Evolutionary conservation across 2,888 invertebrate species (phyloP).

Genomic region (Ophion ventricosus): DNA sequence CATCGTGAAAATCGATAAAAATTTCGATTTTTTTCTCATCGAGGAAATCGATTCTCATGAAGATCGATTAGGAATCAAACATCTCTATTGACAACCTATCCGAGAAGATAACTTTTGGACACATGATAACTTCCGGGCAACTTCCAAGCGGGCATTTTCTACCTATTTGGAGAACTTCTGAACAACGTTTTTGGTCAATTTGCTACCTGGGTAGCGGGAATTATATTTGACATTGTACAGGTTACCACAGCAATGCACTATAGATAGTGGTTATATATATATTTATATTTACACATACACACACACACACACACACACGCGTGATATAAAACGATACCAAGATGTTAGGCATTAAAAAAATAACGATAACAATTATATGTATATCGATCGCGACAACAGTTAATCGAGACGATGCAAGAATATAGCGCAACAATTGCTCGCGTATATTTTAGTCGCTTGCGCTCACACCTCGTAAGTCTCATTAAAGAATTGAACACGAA

Average conservation of each 20-base stretch:
- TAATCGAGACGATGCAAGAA: constrained; percentile 25
- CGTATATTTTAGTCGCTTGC: constrained; percentile 68
- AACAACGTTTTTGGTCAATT: no score
- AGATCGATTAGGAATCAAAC: no score
- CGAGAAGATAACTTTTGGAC: no score
- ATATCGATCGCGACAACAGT: constrained; percentile 26
- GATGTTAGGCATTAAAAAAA: constrained; percentile 57
- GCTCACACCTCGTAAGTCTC: constrained; percentile 56
- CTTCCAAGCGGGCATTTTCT: no score
- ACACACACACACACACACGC: not conserved
- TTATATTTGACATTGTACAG: constrained; percentile 83
- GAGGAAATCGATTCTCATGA: no score
- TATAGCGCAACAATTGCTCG: constrained; percentile 59
- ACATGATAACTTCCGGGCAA: no score
- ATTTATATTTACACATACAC: not conserved
- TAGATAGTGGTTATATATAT: constrained; percentile 75
- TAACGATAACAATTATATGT: constrained; percentile 14
- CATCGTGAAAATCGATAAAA: no score
- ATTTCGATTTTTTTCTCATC: no score
- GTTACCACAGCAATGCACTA: constrained; percentile 74
- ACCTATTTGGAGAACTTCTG: no score
- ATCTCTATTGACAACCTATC: no score
- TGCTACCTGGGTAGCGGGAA: no score
- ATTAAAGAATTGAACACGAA: constrained; percentile 27
- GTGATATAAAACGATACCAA: constrained; percentile 55